Evolutionary conservation across 37 sponge, comb jelly and placozoan species (phyloP), one percentile per base, ranked within the genome.

Genomic region (Petrosia ficiformis): DNA sequence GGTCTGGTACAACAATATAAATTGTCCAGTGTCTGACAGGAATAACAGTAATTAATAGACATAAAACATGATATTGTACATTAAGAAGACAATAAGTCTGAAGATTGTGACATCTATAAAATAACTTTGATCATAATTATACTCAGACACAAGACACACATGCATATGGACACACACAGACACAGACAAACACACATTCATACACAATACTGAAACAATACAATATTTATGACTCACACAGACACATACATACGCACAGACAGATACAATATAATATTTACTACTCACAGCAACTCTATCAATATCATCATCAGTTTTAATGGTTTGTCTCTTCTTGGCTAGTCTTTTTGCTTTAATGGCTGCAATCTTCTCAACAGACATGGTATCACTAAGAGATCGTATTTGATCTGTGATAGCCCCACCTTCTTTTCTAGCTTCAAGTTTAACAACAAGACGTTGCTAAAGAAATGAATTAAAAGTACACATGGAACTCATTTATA

Each of bases 341-440:
- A 92, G 64, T 31, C 93, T 59, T 73, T 93, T 98, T 24, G 91
- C 91, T 76, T 95, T 95, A 67, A 98, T 89, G 52, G 93, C 93
- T 34, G 91, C 93, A 72, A 98, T 98, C 80, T 90, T 94, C 76
- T 94, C 99, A 11, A 83, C 80, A 22, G 96, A 87, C 78, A 98
- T 87, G 30, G 93, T 84, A 0, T 90, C 94, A 44, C 95, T 84
- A 26, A 98, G 86, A 1, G 86, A 72, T 37, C 82, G 65, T n/a
- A 85, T 43, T 64, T 85, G 86, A 82, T 90, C 81, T 19, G 81
- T 81, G 37, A 76, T 75, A 44, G 74, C 77, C 1, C 81, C 82
- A 29, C 80, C 86, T 39, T 76, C 60, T 39, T 67, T 41, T 42
- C 63, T 67, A n/a, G 74, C 74, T 24, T 66, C 70, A 61, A 88